Percentiles rank a stretch among this genome's conserved stretches.
phyloP scores from a whole-genome alignment of 2,888 invertebrate species.

The Mylabris sibirica region DNA sequence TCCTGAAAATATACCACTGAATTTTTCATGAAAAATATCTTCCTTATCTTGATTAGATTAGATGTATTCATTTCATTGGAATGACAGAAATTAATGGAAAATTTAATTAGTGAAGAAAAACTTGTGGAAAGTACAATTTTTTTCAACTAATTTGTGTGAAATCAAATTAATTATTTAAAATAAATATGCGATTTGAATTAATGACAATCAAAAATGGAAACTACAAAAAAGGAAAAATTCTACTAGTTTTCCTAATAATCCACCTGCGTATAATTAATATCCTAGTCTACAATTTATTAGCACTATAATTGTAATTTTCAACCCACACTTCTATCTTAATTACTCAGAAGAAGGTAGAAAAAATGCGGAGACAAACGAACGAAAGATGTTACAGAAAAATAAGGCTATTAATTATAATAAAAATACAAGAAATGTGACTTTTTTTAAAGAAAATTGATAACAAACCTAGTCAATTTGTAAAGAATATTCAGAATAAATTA shows the following conservation, averaged over 20 bases:
- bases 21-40: background rate
- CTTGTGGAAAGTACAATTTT: background rate
- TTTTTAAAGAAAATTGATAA: background rate
- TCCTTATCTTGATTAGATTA: background rate
- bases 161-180: background rate
- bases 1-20: background rate
- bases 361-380: background rate
- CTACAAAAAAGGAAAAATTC: background rate
- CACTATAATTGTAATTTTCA: background rate
- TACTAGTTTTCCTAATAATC: background rate
- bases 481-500: background rate
- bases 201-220: background rate
- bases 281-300: background rate
- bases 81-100: background rate
- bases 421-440: background rate
- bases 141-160: background rate
- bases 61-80: background rate
- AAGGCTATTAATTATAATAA: background rate
- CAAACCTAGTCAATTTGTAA: background rate
- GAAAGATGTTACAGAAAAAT: background rate
- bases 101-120: background rate
- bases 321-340: slow-evolving; percentile 1
- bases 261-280: background rate
- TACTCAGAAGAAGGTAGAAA: background rate
- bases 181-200: background rate